Conservation (phyloP, 1,140 invertebrate genomes). For the Eufriesea mexicana region DNA sequence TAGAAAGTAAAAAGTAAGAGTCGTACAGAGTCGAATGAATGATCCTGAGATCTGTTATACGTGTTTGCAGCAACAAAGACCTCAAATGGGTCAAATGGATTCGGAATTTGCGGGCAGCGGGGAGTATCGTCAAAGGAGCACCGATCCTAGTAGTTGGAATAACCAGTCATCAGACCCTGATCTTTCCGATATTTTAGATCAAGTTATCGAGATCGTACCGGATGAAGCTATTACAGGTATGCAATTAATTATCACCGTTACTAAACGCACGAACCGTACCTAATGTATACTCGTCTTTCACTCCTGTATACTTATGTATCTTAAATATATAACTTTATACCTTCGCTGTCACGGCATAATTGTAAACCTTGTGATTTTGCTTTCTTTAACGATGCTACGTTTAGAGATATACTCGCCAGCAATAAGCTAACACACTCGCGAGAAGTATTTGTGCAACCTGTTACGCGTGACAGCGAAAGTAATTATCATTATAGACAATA, state of each 20-base stretch:
- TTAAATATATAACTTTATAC: constrained; percentile 2
- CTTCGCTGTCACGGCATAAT: constrained; percentile 34
- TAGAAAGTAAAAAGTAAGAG: too few relatives aligned
- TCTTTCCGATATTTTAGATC: constrained; percentile 91
- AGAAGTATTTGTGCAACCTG: background rate
- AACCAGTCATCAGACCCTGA: constrained; percentile 86
- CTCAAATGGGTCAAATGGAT: constrained; percentile 79
- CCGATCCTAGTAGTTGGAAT: constrained; percentile 77
- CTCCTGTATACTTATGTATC: background rate
- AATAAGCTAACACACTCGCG: background rate
- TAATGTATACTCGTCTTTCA: background rate
- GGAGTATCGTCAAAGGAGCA: constrained; percentile 73
- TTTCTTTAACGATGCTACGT: background rate
- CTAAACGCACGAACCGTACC: background rate
- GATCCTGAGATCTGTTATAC: background rate
- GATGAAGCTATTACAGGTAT: constrained; percentile 83
- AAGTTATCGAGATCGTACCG: constrained; percentile 90
- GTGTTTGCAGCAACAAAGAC: constrained; percentile 76
- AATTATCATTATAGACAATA: constrained; percentile 38
- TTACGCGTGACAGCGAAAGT: constrained; percentile 44
- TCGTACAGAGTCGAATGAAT: background rate
- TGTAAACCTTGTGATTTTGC: constrained; percentile 1
- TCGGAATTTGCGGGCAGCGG: constrained; percentile 76
- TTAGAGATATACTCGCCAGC: background rate
- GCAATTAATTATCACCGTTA: constrained; percentile 68